Base-by-base conservation (phyloP, 2,888 invertebrate genomes). In the Aleiodes alternator region DNA sequence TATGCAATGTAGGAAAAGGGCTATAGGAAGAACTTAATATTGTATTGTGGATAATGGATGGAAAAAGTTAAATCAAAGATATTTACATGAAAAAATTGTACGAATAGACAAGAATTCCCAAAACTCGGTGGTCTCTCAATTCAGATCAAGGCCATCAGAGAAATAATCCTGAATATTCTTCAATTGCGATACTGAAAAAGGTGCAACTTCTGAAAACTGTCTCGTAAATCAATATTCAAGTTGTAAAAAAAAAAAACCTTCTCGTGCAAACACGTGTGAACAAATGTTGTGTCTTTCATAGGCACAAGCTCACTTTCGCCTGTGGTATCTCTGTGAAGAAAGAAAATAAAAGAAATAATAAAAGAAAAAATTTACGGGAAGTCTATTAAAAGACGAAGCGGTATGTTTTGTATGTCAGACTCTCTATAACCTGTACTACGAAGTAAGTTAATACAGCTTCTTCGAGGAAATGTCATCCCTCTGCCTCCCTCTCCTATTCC, bases 241-340 rank as follows among this genome's bases (percentile, higher is more conserved):
- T 34, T 57, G 34, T 34, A 55, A 70, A 70, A 79, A 76, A 79
- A 76, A 79, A 76, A 71, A 75, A 69, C 55, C 55, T 75, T 14
- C 72, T 72, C 51, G 69, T 59, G 61, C 69, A 76, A 81, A 84
- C 85, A 85, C 76, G 82, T 85, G 85, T 82, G 84, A 84, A 83
- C 83, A 82, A 84, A 84, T 83, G 80, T 82, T 80, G 59, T 43
- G 55, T 56, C 38, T 38, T 16, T 23, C 57, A 38, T 53, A 14
- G 48, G 59, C 43, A 53, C 69, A 57, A 31, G 38, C 38, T 38
- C 43, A 31, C 16, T 8, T 59, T 61, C 38, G 31, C 31, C 34
- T 14, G 69, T 70, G 73, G 50, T 73, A 66, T 72, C n/a, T 38
- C 51, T 6, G 43, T 5, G 31, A 64, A 16, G 43, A 55, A 56